phyloP scores from a whole-genome alignment of 1,140 invertebrate genomes.

The Drosophila bipectinata region DNA sequence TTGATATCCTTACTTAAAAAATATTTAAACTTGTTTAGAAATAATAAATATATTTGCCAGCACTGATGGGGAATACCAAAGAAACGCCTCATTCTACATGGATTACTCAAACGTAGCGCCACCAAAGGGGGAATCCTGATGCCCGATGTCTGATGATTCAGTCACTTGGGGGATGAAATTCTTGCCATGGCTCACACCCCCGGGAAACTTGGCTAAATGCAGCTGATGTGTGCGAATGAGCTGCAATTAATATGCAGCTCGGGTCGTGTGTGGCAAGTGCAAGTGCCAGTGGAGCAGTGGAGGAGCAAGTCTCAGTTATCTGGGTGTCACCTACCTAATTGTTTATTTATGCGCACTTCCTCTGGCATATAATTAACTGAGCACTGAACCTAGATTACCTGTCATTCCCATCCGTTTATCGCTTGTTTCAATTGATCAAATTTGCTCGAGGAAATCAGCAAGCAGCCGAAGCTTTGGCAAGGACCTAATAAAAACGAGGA shows the following conservation, averaged over 20 bases:
- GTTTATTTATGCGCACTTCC: conserved; percentile 37
- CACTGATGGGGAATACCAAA: not conserved
- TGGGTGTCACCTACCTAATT: conserved; percentile 1
- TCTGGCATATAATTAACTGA: conserved; percentile 59
- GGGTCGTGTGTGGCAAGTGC: conserved; percentile 18
- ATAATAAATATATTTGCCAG: not conserved
- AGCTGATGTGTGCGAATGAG: conserved; percentile 40
- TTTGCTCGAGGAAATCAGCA: conserved; percentile 58
- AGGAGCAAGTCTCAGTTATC: conserved; percentile 27
- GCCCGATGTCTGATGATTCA: conserved; percentile 26
- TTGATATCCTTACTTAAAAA: not conserved
- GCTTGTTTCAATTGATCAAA: conserved; percentile 56
- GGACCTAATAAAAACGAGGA: conserved; percentile 65
- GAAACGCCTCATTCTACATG: conserved; percentile 44
- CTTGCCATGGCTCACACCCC: conserved; percentile 1
- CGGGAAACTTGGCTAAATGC: conserved; percentile 3
- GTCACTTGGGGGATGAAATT: conserved; percentile 11
- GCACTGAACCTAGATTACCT: conserved; percentile 31
- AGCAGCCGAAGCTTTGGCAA: conserved; percentile 23
- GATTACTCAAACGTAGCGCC: conserved; percentile 41
- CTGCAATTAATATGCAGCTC: conserved; percentile 68
- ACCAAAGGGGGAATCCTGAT: conserved; percentile 11
- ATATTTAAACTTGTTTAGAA: not conserved
- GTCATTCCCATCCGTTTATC: conserved; percentile 38
- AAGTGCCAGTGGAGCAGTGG: conserved; percentile 31